These are phyloP conservation scores for Aphis gossypii DNA, from an alignment of 1,140 invertebrate genomes.

Conservation along the genomic window DNA sequence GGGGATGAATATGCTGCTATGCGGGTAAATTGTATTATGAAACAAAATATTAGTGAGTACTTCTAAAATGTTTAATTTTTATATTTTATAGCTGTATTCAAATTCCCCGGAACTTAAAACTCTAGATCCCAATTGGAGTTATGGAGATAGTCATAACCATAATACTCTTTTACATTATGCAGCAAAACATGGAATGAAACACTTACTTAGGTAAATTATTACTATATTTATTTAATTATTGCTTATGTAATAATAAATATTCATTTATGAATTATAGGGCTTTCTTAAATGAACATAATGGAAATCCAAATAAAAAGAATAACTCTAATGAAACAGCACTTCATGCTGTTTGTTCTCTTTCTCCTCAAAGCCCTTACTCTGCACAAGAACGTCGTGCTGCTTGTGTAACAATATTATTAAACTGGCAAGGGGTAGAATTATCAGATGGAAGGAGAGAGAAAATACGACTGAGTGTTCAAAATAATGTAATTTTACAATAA, in stretches of 20 bases:
- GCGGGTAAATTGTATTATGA: conserved; percentile 65
- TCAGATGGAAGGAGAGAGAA: conserved; percentile 68
- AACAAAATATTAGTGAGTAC: not conserved
- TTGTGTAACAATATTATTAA: conserved; percentile 71
- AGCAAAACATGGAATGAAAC: conserved; percentile 74
- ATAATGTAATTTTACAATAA: conserved; percentile 67
- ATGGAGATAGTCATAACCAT: conserved; percentile 74
- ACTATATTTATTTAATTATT: not conserved
- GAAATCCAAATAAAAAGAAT: conserved; percentile 77
- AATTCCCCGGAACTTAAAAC: conserved; percentile 72
- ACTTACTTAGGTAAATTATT: conserved; percentile 67
- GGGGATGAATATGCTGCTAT: conserved; percentile 77
- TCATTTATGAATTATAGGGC: conserved; percentile 64
- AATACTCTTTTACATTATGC: conserved; percentile 76
- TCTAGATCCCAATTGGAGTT: conserved; percentile 76
- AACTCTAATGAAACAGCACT: conserved; percentile 71
- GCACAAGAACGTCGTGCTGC: conserved; percentile 70
- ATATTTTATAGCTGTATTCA: conserved; percentile 66
- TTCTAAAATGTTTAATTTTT: conserved; percentile 8
- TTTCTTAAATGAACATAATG: conserved; percentile 72
- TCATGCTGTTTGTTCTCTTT: conserved; percentile 71
- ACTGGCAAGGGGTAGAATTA: conserved; percentile 69
- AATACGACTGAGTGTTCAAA: conserved; percentile 69
- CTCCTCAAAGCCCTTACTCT: conserved; percentile 66
- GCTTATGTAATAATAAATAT: not conserved